Evolutionary conservation across 2,113 vertebrate genomes (phyloP).

Genomic region (Plecturocebus donacophilus): DNA sequence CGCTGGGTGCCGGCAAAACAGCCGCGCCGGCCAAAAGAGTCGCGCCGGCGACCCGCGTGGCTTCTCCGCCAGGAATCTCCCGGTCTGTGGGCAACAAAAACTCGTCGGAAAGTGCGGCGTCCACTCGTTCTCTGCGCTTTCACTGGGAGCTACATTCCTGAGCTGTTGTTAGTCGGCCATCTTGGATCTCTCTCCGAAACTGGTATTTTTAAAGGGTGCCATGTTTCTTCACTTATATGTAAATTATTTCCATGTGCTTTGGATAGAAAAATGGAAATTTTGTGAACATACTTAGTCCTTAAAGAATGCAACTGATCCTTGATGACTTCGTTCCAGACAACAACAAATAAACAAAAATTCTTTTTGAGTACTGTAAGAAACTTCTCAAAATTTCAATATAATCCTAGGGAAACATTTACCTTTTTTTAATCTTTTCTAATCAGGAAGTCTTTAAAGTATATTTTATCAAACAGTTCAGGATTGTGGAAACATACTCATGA

Average conservation of each 20-base stretch:
- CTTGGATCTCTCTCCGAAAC: too few relatives aligned
- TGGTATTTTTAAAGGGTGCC: neutral
- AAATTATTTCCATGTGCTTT: conserved; percentile 31
- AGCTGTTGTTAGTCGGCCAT: too few relatives aligned
- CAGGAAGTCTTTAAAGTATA: neutral
- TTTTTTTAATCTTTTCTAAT: neutral
- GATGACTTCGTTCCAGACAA: conserved; percentile 5
- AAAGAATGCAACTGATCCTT: neutral
- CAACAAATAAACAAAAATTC: neutral
- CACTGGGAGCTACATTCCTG: too few relatives aligned
- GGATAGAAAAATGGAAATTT: neutral
- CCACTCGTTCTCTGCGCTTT: too few relatives aligned
- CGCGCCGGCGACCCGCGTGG: too few relatives aligned
- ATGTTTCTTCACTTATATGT: conserved; percentile 39
- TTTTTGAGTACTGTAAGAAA: neutral
- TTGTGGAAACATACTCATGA: neutral
- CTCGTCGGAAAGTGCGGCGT: too few relatives aligned
- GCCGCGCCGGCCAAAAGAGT: too few relatives aligned
- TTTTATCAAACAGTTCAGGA: conserved; percentile 22
- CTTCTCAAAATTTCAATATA: neutral
- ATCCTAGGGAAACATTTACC: neutral
- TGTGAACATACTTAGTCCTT: neutral
- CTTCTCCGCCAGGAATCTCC: too few relatives aligned
- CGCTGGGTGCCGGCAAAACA: too few relatives aligned
- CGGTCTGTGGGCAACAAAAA: too few relatives aligned